These are phyloP conservation scores for Lasioglossum vierecki DNA, from an alignment of 2,888 invertebrate genomes.

Conservation along the genomic window DNA sequence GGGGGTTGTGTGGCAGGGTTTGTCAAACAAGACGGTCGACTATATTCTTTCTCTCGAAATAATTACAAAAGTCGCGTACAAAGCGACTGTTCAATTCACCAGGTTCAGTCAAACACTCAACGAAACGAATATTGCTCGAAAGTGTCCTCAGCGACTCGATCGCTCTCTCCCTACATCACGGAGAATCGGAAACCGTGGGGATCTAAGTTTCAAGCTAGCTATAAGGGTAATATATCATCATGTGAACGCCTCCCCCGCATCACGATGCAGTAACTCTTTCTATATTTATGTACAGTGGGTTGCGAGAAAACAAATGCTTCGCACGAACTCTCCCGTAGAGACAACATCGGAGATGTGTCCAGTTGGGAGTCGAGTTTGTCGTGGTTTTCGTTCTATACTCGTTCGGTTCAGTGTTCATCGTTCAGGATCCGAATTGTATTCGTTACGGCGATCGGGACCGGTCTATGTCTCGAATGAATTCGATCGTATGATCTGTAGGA, in stretches of 20 bases:
- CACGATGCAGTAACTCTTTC: neutral
- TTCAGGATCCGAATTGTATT: neutral
- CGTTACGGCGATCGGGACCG: neutral
- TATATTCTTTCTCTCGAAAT: neutral
- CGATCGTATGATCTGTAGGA: neutral
- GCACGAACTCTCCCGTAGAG: neutral
- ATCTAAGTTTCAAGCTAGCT: neutral
- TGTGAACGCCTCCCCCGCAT: constrained; percentile 24
- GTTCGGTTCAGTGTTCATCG: constrained; percentile 10
- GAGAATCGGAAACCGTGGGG: neutral
- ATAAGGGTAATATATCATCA: neutral
- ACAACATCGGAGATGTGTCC: too few species aligned
- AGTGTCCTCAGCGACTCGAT: neutral
- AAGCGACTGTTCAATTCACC: neutral
- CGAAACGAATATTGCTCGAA: constrained; percentile 8
- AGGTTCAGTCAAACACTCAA: neutral
- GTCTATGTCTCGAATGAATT: neutral
- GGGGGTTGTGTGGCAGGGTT: neutral
- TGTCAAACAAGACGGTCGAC: neutral
- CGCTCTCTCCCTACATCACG: neutral
- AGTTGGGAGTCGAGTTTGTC: neutral
- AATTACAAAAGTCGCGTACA: neutral
- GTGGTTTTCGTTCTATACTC: constrained; percentile 8
- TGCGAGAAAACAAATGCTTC: neutral
- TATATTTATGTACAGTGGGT: neutral